A percentile compares a stretch with the other conserved stretches of the same genome.
Evolutionary conservation across 2,888 invertebrate species (phyloP).

Genomic region (Ptycholaimellus sp.): DNA sequence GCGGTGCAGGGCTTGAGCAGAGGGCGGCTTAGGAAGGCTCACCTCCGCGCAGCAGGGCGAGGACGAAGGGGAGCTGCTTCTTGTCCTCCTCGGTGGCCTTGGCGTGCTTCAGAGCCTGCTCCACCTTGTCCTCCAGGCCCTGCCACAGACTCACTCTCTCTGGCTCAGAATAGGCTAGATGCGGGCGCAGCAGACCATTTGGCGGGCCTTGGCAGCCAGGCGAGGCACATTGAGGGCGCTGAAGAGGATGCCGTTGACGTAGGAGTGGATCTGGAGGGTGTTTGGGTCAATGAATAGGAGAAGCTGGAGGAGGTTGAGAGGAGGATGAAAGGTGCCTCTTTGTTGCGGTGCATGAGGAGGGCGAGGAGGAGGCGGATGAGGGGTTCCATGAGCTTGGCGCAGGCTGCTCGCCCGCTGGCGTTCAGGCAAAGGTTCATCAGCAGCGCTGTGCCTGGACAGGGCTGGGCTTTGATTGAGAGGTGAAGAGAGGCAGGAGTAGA

Average conservation of each 20-base stretch:
- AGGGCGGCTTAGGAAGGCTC: background rate
- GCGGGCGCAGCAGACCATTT: too few species aligned
- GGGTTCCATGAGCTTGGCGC: background rate
- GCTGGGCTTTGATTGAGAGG: too few species aligned
- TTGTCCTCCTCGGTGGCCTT: too few species aligned
- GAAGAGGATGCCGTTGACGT: conserved; percentile 36
- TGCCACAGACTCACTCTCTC: too few species aligned
- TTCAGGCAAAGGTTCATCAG: conserved; percentile 44
- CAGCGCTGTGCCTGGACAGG: too few species aligned
- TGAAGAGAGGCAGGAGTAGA: too few species aligned
- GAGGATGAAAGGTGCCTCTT: conserved; percentile 3
- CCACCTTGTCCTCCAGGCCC: too few species aligned
- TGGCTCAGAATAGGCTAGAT: too few species aligned
- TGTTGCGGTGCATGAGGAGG: conserved; percentile 2
- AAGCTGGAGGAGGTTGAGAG: background rate
- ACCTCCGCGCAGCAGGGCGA: conserved; percentile 27
- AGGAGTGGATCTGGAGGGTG: conserved; percentile 32
- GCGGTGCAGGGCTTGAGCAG: too few species aligned
- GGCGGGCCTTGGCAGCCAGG: conserved; percentile 31
- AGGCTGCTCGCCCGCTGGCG: conserved; percentile 28
- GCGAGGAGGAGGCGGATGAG: conserved; percentile 2
- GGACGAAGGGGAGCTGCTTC: conserved; percentile 30
- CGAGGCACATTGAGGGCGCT: conserved; percentile 33
- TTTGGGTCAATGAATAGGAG: too few species aligned
- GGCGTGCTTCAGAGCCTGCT: too few species aligned